Evolutionary conservation across 1,140 invertebrate species (phyloP), one percentile per base, ranked within the genome.

Genomic region (Trichomalopsis sarcophagae): DNA sequence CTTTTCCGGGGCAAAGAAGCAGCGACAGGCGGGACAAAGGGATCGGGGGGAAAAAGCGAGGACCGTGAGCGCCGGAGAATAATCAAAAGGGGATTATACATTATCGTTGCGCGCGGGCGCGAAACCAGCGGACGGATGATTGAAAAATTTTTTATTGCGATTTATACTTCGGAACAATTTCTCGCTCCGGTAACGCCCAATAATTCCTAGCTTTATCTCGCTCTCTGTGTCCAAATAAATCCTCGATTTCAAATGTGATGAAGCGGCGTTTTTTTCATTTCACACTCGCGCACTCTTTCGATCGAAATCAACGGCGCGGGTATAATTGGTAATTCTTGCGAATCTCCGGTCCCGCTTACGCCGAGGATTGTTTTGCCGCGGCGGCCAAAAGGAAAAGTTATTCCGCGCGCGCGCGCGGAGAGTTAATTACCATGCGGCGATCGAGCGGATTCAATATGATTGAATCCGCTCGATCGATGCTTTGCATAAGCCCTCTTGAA

Each of bases 51-150:
- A 33, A n/a, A 71, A 33, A 71, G 11, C 17, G 11, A 27, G 14
- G 9, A n/a, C 66, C 66, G 30, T 23, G 3, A 17, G 4, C 27
- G 27, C 9, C 69, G n/a, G 69, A 33, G 73, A 75, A 75, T 75
- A 75, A 75, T 75, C 73, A 75, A 75, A 44, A 75, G 36, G 73
- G 73, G 73, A 75, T 75, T 75, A 40, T 36, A 62, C 55, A 33
- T 71, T 71, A 71, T 71, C 3, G 23, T 71, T 13, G 68, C 17
- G 69, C 23, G 69, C 68, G 30, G 0, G 9, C 13, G 68, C 4
- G 50, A 55, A 17, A 62, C 17, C 14, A n/a, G 17, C 17, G 21
- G 55, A 21, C 17, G 17, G 17, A 71, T 71, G 33, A 40, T 75
- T 75, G 55, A 36, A 75, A 75, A 33, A 9, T 36, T 75, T 75